phyloP scores from a whole-genome alignment of 2,113 vertebrate species.

The Peromyscus polionotus region DNA sequence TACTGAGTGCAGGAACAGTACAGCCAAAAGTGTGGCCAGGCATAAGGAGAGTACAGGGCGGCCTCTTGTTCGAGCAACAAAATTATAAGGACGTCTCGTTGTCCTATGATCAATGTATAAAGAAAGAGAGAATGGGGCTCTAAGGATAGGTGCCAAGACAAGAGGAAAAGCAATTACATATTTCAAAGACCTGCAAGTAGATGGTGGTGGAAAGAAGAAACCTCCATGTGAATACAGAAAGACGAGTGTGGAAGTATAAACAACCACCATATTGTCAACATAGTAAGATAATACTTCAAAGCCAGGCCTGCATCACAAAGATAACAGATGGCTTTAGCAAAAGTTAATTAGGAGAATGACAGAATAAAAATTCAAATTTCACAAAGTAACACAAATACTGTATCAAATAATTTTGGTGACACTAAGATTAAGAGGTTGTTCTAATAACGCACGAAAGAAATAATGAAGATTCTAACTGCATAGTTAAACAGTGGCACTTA shows the following conservation, averaged over 20 bases:
- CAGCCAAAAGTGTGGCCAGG: no score
- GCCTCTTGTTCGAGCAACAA: not conserved
- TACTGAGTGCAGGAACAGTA: no score
- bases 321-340: not conserved
- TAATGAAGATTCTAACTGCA: not conserved
- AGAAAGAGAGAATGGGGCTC: not conserved
- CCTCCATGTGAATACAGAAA: not conserved
- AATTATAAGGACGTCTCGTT: no score
- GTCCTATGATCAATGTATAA: not conserved
- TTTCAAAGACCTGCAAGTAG: not conserved
- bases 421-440: not conserved
- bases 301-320: not conserved
- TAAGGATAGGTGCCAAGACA: not conserved
- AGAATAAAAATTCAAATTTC: conserved; percentile 8
- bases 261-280: not conserved
- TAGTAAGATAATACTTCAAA: not conserved
- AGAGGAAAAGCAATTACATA: not conserved
- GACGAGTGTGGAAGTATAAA: not conserved
- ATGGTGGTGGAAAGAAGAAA: not conserved
- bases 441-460: not conserved
- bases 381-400: not conserved
- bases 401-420: not conserved
- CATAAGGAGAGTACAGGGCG: fast-evolving
- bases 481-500: not conserved
- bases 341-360: not conserved